These are phyloP conservation scores for Lithobates pipiens DNA, from an alignment of 2,797 vertebrate genomes.

Conservation along the genomic window DNA sequence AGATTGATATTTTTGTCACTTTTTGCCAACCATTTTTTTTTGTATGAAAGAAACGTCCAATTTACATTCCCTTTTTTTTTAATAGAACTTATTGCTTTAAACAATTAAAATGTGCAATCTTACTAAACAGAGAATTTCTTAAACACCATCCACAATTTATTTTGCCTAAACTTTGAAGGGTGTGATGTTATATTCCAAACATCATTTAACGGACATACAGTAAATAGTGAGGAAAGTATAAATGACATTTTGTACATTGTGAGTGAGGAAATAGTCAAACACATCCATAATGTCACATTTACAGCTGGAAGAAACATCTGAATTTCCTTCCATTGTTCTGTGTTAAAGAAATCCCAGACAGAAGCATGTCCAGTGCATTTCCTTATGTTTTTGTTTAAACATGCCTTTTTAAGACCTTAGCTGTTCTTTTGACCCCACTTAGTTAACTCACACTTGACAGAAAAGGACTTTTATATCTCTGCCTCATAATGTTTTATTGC, in stretches of 20 bases:
- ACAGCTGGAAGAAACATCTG: constrained; percentile 13
- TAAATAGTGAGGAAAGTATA: constrained; percentile 2
- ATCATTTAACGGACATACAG: neutral
- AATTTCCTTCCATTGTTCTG: constrained; percentile 53
- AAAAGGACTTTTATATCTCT: neutral
- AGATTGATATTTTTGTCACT: too few species aligned
- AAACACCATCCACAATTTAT: too few species aligned
- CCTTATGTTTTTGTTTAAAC: constrained; percentile 15
- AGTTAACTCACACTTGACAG: constrained; percentile 5
- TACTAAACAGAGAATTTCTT: too few species aligned
- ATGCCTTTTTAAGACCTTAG: neutral
- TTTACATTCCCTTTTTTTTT: too few species aligned
- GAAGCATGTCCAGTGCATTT: constrained; percentile 15
- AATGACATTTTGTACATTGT: constrained; percentile 16
- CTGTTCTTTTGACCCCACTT: constrained; percentile 22
- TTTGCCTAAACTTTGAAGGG: neutral
- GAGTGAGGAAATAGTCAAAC: constrained; percentile 28
- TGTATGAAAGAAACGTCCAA: too few species aligned
- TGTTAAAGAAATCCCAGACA: constrained; percentile 31
- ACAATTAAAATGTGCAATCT: too few species aligned
- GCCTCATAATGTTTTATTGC: neutral
- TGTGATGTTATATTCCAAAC: constrained; percentile 11
- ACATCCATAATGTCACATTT: constrained; percentile 23
- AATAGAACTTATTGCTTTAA: too few species aligned
- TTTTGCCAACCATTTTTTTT: too few species aligned